Conservation (phyloP, 2,113 vertebrate species). For the Oreocharis arfaki region DNA sequence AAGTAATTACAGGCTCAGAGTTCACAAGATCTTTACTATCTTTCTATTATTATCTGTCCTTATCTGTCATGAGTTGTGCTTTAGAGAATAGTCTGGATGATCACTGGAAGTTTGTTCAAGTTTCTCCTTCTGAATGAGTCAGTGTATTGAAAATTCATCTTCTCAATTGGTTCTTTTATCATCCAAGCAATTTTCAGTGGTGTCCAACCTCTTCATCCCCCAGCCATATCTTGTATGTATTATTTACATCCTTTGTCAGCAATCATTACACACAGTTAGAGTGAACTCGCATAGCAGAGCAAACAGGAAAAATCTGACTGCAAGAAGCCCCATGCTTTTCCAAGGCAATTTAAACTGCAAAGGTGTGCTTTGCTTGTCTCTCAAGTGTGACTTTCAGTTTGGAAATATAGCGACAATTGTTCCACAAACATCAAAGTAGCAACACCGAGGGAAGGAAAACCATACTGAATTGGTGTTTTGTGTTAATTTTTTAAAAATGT, state of each 20-base stretch:
- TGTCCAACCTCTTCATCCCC: background rate
- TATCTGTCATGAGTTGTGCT: background rate
- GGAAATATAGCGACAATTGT: background rate
- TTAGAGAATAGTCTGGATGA: background rate
- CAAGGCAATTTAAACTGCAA: background rate
- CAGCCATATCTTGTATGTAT: rapidly evolving
- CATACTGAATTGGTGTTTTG: background rate
- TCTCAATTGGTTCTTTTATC: background rate
- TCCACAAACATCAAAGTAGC: background rate
- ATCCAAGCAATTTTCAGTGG: background rate
- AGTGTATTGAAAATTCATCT: background rate
- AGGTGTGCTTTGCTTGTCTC: background rate
- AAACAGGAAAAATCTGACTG: background rate
- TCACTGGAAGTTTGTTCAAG: background rate
- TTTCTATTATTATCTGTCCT: background rate
- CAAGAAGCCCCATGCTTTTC: background rate
- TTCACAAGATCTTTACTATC: background rate
- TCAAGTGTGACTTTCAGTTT: background rate
- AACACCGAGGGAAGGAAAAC: background rate
- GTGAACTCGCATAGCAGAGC: background rate
- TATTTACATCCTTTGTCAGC: background rate
- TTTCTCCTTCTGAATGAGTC: background rate
- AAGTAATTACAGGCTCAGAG: background rate
- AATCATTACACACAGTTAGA: background rate
- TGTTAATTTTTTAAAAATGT: background rate